A percentile compares a stretch with the other conserved stretches of the same genome.
Conservation (phyloP, 2,113 vertebrate genomes). For the Ranitomeya imitator region DNA sequence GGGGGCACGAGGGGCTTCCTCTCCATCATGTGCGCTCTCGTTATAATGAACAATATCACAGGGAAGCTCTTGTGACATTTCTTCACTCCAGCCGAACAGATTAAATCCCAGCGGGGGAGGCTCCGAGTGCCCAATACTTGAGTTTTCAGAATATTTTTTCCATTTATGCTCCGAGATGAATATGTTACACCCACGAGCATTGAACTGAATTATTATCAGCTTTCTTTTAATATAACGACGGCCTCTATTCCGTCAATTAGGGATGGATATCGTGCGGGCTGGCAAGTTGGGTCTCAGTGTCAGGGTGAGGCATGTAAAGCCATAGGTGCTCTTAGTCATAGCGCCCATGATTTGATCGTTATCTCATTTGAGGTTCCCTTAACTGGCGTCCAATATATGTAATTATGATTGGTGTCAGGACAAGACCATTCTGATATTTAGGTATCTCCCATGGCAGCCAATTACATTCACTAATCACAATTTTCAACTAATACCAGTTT, state of each 20-base stretch:
- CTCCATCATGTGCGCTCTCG: neutral
- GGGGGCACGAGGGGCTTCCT: neutral
- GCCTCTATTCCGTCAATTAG: neutral
- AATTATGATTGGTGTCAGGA: too few relatives aligned
- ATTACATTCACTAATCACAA: too few relatives aligned
- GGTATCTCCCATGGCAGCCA: neutral
- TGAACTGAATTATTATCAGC: neutral
- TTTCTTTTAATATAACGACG: neutral
- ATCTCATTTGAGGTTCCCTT: neutral
- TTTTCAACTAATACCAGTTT: too few relatives aligned
- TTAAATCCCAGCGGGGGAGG: neutral
- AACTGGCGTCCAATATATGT: too few relatives aligned
- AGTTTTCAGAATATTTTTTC: neutral
- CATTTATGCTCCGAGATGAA: neutral
- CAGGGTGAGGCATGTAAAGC: neutral
- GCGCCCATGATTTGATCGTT: neutral
- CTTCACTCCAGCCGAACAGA: neutral
- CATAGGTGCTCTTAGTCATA: neutral
- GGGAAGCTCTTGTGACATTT: constrained; percentile 2
- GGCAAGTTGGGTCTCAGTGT: neutral
- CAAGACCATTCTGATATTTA: neutral
- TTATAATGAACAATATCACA: neutral
- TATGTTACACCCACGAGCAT: neutral
- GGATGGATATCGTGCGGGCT: too few relatives aligned
- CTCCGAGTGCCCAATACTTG: neutral